Percentiles rank a stretch among this genome's conserved stretches.
phyloP scores from a whole-genome alignment of 2,888 invertebrate genomes.

The Polia nebulosa region DNA sequence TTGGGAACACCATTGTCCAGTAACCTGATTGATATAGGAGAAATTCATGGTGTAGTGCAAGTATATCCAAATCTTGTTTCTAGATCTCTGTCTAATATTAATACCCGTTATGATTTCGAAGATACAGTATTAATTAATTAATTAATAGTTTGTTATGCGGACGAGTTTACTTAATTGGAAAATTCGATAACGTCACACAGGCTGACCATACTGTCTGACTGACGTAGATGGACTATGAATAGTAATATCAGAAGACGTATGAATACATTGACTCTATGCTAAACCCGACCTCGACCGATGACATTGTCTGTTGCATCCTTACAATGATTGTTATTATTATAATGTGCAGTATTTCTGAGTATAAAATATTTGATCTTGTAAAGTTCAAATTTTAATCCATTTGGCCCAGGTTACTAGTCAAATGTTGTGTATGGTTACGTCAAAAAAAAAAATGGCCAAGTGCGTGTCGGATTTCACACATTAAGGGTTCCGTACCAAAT shows the following conservation, averaged over 20 bases:
- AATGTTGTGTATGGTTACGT: neutral
- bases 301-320: conserved; percentile 44
- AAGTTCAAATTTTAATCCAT: conserved; percentile 20
- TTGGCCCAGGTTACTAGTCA: neutral
- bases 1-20: too few species aligned
- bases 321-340: conserved; percentile 8
- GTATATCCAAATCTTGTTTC: neutral
- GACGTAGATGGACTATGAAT: conserved; percentile 36
- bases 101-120: neutral
- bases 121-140: neutral
- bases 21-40: too few species aligned
- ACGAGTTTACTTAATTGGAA: conserved; percentile 5
- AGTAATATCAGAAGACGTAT: conserved; percentile 22
- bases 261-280: conserved; percentile 41
- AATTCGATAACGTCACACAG: conserved; percentile 37
- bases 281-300: conserved; percentile 46
- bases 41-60: neutral
- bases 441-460: too few species aligned
- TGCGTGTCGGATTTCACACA: too few species aligned
- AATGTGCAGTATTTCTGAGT: conserved; percentile 4
- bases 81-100: neutral
- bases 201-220: conserved; percentile 6
- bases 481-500: too few species aligned
- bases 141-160: neutral
- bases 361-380: conserved; percentile 6